A percentile compares a stretch with the other conserved stretches of the same genome.
phyloP scores from a whole-genome alignment of 2,113 vertebrate genomes.

The Cheirogaleus medius region DNA sequence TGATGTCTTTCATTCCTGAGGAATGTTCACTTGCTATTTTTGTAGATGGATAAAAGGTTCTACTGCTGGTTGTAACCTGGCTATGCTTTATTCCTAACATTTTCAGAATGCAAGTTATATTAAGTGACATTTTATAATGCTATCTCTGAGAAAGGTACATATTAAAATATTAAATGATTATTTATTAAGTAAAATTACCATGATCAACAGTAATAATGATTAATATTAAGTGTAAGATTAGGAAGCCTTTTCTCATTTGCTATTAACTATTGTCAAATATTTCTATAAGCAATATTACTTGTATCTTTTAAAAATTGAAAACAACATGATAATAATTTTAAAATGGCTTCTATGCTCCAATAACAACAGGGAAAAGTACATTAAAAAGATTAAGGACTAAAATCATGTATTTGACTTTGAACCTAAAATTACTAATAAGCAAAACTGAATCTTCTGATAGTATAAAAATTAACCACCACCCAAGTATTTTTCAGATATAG shows the following conservation, averaged over 20 bases:
- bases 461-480: not conserved
- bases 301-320: not conserved
- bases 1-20: not conserved
- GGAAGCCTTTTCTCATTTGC: not conserved
- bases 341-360: not conserved
- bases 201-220: not conserved
- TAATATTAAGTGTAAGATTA: not conserved
- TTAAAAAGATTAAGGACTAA: not conserved
- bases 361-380: not conserved
- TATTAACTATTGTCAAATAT: not conserved
- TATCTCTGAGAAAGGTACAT: not conserved
- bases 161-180: not conserved
- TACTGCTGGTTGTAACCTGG: not conserved
- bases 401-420: not conserved
- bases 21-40: not conserved
- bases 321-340: not conserved
- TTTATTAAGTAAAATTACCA: no score
- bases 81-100: not conserved
- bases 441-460: not conserved
- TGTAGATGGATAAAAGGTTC: not conserved
- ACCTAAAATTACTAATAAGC: not conserved
- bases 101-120: not conserved
- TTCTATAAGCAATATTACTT: not conserved
- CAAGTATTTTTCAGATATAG: not conserved
- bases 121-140: not conserved